phyloP scores from a whole-genome alignment of 1,140 invertebrate species.

The Lethocerus indicus region DNA sequence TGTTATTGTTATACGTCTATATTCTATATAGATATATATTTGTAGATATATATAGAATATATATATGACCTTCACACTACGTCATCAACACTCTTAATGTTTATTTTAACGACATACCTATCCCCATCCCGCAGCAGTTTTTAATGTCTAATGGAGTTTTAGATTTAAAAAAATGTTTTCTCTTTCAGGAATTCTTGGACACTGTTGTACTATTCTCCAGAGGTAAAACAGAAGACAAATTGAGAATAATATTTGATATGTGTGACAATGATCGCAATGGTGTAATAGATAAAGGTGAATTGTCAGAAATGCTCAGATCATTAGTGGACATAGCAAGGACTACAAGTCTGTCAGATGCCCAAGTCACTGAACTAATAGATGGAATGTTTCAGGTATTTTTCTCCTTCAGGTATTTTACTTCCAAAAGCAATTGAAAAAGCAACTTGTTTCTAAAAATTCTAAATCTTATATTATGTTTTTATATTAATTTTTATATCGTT shows the following conservation, averaged over 20 bases:
- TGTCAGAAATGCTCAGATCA: constrained; percentile 86
- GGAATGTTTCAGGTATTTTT: constrained; percentile 73
- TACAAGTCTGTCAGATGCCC: constrained; percentile 71
- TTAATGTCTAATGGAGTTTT: not conserved
- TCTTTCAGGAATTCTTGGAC: constrained; percentile 74
- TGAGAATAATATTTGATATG: constrained; percentile 96
- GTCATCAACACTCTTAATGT: not conserved
- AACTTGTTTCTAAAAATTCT: not conserved
- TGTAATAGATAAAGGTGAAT: constrained; percentile 84
- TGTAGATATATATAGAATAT: not conserved
- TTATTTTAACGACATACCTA: not conserved
- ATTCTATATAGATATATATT: not conserved
- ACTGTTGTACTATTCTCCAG: constrained; percentile 82
- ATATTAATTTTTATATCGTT: not conserved
- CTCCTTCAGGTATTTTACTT: not conserved
- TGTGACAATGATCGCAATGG: constrained; percentile 93
- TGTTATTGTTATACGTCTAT: not conserved
- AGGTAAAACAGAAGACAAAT: constrained; percentile 89
- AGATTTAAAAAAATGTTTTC: not conserved
- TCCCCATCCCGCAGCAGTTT: not conserved
- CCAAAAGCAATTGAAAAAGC: not conserved
- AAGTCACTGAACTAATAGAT: constrained; percentile 82
- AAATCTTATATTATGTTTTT: not conserved
- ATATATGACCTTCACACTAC: not conserved
- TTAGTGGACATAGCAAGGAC: constrained; percentile 89